Conservation (phyloP, 2,888 invertebrate genomes). For the Agrochola lychnidis region DNA sequence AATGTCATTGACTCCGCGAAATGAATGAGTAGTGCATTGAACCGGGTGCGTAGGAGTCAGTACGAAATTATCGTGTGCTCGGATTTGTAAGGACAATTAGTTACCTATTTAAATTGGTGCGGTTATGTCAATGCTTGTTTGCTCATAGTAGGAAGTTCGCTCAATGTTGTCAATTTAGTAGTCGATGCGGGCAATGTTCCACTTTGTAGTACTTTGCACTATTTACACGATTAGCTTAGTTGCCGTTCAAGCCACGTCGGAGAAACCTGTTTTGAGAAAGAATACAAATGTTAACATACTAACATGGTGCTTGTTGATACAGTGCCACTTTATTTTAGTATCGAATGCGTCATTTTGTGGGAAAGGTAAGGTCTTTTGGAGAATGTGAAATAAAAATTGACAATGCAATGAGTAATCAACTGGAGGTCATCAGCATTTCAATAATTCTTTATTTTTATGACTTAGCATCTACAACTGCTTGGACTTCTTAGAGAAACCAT, state of each 20-base stretch:
- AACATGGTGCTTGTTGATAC: conserved; percentile 17
- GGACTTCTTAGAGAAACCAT: background rate
- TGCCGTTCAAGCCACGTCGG: conserved; percentile 46
- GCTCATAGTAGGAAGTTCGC: conserved; percentile 49
- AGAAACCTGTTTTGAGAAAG: conserved; percentile 57
- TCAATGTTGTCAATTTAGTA: conserved; percentile 29
- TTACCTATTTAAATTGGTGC: conserved; percentile 51
- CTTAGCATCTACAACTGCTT: background rate
- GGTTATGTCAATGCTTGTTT: conserved; percentile 43
- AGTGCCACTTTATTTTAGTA: conserved; percentile 31
- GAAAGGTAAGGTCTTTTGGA: conserved; percentile 29
- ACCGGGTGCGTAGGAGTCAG: conserved; percentile 59
- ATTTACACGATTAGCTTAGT: conserved; percentile 50
- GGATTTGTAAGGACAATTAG: conserved; percentile 41
- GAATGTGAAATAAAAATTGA: conserved; percentile 39
- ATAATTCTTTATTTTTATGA: conserved; percentile 10
- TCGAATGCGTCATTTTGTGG: conserved; percentile 37
- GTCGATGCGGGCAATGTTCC: conserved; percentile 48
- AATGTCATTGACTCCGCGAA: conserved; percentile 63
- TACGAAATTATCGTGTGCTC: conserved; percentile 42
- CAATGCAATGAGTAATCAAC: conserved; percentile 42
- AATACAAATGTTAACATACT: conserved; percentile 60
- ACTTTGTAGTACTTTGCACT: conserved; percentile 51
- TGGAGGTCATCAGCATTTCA: conserved; percentile 24
- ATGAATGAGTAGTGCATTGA: conserved; percentile 59